Base-by-base conservation (phyloP, 2,113 vertebrate genomes). In the Eulemur rufifrons region DNA sequence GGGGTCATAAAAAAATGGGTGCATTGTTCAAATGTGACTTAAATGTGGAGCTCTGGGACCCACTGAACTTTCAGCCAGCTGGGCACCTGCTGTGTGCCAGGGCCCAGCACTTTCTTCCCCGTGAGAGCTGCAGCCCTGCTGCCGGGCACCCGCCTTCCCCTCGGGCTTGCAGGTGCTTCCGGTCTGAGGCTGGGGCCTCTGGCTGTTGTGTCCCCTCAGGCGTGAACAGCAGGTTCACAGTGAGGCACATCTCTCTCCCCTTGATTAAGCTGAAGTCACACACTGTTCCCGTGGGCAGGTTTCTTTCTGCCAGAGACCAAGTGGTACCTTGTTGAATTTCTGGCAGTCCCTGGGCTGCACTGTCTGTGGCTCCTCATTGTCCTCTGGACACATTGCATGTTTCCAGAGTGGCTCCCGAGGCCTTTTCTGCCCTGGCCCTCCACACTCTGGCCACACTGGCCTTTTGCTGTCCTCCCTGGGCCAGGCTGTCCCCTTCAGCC, bases 81-180 rank as follows among this genome's bases (percentile, higher is more conserved):
- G 66, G 8, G n/a, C 21, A 1, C 71, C 54, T 54, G 1, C 71
- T 1, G 7, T 3, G 32, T 8, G 42, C 88, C 69, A 11, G 63
- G 25, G 42, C 34, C 7, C 4, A 2, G 18, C 0, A 1, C 42
- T 34, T 52, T 66, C 25, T 37, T 25, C 56, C 17, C 1, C 0
- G 0, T 25, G 12, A 25, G n/a, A 73, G n/a, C 29, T 23, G 32
- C 20, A 29, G 15, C 42, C 14, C 14, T 10, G 5, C 52, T 12
- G 5, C 42, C 8, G 29, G 77, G 45, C 54, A 39, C 5, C 9
- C 0, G 1, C 17, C 61, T 42, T 12, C 42, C 11, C 2, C 15
- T 18, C 25, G 0, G 6, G 56, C 34, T 59, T 32, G 11, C 18
- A 4, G 8, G 9, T 13, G 34, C 63, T 7, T 63, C 50, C 34